Evolutionary conservation across 2,888 invertebrate species (phyloP).

Genomic region (Drosophila infuscata): DNA sequence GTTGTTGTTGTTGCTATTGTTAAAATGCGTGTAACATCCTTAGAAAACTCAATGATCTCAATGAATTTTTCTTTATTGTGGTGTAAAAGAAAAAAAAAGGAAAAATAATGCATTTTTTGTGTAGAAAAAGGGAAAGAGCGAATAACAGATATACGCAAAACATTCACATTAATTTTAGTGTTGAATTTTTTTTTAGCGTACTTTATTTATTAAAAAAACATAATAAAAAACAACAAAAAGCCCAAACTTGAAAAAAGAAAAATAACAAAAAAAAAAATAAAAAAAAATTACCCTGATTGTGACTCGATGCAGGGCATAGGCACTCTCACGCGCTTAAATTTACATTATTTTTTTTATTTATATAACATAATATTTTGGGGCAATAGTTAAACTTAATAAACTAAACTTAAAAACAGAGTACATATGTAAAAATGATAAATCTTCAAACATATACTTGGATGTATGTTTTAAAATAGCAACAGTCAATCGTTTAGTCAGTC

Average conservation of each 20-base stretch:
- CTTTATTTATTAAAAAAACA: constrained; percentile 60
- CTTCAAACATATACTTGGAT: constrained; percentile 14
- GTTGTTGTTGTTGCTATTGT: constrained; percentile 36
- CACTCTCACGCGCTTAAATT: constrained; percentile 70
- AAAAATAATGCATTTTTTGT: constrained; percentile 74
- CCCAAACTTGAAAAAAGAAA: background rate
- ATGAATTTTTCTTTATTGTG: constrained; percentile 77
- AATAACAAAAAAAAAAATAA: constrained; percentile 1
- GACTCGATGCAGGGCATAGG: constrained; percentile 22
- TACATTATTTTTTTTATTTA: constrained; percentile 1
- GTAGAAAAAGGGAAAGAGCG: constrained; percentile 33
- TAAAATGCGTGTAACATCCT: constrained; percentile 64
- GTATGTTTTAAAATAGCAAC: constrained; percentile 34
- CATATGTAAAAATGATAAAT: constrained; percentile 17
- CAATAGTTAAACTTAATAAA: constrained; percentile 62
- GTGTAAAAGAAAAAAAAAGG: constrained; percentile 42
- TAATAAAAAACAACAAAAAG: constrained; percentile 22
- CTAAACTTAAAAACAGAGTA: constrained; percentile 37
- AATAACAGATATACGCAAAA: constrained; percentile 49
- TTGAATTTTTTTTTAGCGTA: constrained; percentile 54
- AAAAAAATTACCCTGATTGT: background rate
- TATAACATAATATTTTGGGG: constrained; percentile 35
- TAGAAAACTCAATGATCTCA: constrained; percentile 79
- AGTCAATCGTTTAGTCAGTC: constrained; percentile 66
- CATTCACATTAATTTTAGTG: constrained; percentile 77